phyloP scores from a whole-genome alignment of 1,140 invertebrate genomes.

The Microplitis mediator region DNA sequence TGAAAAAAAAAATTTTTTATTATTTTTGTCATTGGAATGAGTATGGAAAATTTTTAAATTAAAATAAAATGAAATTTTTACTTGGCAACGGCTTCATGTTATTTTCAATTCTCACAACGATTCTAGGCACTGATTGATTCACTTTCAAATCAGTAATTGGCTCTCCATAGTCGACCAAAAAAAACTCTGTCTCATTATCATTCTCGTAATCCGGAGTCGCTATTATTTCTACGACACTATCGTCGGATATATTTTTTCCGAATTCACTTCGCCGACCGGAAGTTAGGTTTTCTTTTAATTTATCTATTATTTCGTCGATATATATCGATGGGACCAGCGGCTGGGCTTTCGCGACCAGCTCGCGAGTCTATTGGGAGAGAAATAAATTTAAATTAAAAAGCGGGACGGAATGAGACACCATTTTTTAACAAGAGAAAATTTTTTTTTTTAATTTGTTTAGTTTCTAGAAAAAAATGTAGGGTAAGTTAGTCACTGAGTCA shows the following conservation, averaged over 20 bases:
- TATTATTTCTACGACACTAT: neutral
- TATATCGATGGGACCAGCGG: neutral
- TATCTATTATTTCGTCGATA: neutral
- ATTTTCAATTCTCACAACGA: conserved; percentile 14
- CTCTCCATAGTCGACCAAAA: conserved; percentile 18
- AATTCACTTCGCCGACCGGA: neutral
- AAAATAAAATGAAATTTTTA: neutral
- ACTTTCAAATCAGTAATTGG: neutral
- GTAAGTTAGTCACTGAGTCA: too few species aligned
- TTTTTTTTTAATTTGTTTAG: too few species aligned
- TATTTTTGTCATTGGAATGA: too few species aligned
- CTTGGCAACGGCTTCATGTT: conserved; percentile 9
- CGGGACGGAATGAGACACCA: too few species aligned
- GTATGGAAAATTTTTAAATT: too few species aligned
- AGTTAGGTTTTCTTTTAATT: neutral
- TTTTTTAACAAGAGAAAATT: too few species aligned
- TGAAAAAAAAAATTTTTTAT: too few species aligned
- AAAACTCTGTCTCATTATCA: conserved; percentile 12
- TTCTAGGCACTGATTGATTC: conserved; percentile 10
- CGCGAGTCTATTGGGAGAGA: neutral
- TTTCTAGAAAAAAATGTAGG: too few species aligned
- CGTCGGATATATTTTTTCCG: neutral
- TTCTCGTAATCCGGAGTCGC: neutral
- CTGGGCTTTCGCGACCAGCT: neutral
- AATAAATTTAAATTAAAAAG: neutral